Conservation (phyloP, 2,113 vertebrate genomes). For the Cyrtonyx montezumae region DNA sequence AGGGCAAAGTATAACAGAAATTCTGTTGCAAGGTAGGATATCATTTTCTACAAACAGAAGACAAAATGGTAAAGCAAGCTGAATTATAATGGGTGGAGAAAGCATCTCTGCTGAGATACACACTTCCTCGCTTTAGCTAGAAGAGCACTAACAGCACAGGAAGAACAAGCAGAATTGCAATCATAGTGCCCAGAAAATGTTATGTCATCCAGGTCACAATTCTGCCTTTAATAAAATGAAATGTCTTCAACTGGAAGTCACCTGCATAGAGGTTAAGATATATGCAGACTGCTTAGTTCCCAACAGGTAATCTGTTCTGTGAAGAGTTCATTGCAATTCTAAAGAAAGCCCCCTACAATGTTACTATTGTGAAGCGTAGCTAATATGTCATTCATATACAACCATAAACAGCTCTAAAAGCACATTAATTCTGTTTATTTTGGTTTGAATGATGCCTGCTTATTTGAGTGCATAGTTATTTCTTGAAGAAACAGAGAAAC, state of each 20-base stretch:
- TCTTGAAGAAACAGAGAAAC: slow-evolving; percentile 56
- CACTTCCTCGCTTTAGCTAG: background rate
- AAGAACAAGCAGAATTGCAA: background rate
- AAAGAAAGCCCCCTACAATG: background rate
- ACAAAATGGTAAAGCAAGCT: background rate
- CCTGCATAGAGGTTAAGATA: background rate
- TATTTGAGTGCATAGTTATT: slow-evolving; percentile 42
- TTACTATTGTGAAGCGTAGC: slow-evolving; percentile 23
- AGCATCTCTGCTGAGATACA: background rate
- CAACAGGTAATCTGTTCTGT: slow-evolving; percentile 1
- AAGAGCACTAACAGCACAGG: background rate
- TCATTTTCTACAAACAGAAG: background rate
- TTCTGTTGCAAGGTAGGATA: background rate
- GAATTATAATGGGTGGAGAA: background rate
- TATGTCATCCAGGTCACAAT: background rate
- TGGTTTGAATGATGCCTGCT: slow-evolving; percentile 5
- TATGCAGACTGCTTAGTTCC: background rate
- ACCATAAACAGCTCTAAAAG: slow-evolving; percentile 49
- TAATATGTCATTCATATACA: slow-evolving; percentile 18
- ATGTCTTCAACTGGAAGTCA: slow-evolving; percentile 7
- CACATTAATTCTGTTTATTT: slow-evolving; percentile 49
- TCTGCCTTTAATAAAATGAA: slow-evolving; percentile 39
- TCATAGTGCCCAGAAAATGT: background rate
- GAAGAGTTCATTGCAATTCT: background rate
- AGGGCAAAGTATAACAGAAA: background rate